Conservation (phyloP, 2,113 vertebrate genomes). For the Hipposideros armiger region DNA sequence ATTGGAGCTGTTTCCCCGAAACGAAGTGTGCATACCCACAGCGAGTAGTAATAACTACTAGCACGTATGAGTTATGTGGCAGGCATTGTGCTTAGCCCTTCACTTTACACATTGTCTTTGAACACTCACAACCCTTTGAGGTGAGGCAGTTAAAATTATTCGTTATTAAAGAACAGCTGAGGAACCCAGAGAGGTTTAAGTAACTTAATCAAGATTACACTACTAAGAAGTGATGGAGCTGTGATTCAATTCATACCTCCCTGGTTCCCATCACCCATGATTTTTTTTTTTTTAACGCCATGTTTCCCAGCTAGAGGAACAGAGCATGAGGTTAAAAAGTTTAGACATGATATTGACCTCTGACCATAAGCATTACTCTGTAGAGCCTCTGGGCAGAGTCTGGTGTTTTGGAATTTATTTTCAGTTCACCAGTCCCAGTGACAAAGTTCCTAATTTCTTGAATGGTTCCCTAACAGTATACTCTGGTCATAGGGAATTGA, state of each 20-base stretch:
- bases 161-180: neutral
- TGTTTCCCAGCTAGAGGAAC: neutral
- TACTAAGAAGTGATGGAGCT: neutral
- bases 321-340: neutral
- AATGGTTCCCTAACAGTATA: neutral
- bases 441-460: neutral
- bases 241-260: neutral
- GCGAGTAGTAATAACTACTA: neutral
- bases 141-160: neutral
- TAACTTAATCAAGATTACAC: neutral
- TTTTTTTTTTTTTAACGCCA: neutral
- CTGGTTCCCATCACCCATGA: neutral
- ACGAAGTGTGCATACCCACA: neutral
- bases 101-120: neutral
- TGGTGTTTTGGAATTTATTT: constrained; percentile 9
- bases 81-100: neutral
- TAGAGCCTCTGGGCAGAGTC: neutral
- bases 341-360: neutral
- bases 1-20: neutral
- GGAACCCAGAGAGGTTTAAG: neutral
- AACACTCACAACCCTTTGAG: neutral
- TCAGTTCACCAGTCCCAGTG: neutral
- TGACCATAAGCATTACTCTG: neutral
- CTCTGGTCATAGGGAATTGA: neutral
- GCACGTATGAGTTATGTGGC: neutral